These are phyloP conservation scores for Arctopsyche grandis DNA, from an alignment of 1,140 invertebrate species.

Conservation along the genomic window DNA sequence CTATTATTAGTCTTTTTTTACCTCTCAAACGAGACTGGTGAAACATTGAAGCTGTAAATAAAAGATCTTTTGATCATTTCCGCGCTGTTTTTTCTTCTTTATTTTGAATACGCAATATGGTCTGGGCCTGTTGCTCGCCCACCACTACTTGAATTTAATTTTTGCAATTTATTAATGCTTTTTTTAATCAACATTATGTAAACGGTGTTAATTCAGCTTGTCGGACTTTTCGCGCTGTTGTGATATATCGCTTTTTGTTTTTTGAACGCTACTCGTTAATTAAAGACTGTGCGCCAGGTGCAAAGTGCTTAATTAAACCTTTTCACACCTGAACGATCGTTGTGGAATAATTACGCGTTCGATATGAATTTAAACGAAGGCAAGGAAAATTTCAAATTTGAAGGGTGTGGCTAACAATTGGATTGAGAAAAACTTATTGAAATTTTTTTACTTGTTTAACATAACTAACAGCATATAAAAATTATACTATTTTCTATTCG, in stretches of 20 bases:
- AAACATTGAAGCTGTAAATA: no score
- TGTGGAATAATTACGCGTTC: background rate
- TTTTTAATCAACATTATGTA: background rate
- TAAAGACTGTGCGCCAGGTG: constrained; percentile 33
- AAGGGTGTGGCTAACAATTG: no score
- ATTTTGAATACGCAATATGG: background rate
- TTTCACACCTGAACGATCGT: constrained; percentile 37
- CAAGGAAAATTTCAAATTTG: no score
- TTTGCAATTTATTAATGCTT: no score
- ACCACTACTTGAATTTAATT: no score
- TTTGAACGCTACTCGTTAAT: constrained; percentile 27
- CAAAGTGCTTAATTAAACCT: constrained; percentile 38
- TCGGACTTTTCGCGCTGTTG: constrained; percentile 1
- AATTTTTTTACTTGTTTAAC: no score
- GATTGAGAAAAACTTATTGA: no score
- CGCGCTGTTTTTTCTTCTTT: background rate
- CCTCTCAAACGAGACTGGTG: no score
- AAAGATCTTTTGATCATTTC: background rate
- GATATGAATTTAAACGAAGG: constrained; percentile 4
- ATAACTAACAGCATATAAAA: no score
- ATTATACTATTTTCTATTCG: no score
- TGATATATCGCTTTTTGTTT: constrained; percentile 40
- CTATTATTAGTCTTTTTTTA: background rate
- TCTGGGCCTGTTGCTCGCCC: no score
- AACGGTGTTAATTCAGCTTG: background rate